Percentiles rank a stretch among this genome's conserved stretches.
These are phyloP conservation scores for Plectrocnemia conspersa DNA, from an alignment of 1,140 invertebrate species.

Conservation along the genomic window DNA sequence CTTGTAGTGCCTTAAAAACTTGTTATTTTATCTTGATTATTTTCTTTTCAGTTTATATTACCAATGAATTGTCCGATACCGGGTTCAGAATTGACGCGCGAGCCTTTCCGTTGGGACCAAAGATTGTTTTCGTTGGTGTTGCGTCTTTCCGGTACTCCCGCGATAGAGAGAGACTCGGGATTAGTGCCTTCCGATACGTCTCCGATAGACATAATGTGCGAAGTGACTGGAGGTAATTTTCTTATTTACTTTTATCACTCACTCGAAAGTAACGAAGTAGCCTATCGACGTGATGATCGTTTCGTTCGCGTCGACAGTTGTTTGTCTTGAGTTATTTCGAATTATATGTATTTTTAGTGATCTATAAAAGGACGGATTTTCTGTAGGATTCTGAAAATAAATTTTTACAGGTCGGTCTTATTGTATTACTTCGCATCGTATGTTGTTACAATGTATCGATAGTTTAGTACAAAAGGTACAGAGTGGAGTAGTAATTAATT, in stretches of 20 bases:
- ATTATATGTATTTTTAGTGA: too few species aligned
- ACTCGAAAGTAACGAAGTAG: too few species aligned
- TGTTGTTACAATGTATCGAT: conserved; percentile 94
- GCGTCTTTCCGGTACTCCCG: conserved; percentile 76
- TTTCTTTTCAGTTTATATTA: conserved; percentile 71
- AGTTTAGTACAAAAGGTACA: conserved; percentile 96
- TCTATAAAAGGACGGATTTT: too few species aligned
- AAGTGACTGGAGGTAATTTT: conserved; percentile 93
- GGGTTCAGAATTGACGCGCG: conserved; percentile 93
- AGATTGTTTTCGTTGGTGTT: conserved; percentile 93
- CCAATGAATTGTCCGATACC: conserved; percentile 91
- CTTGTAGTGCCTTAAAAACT: conserved; percentile 1
- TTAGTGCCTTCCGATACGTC: conserved; percentile 87
- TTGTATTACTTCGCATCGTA: conserved; percentile 89
- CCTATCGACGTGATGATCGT: too few species aligned
- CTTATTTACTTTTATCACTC: neutral
- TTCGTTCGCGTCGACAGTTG: too few species aligned
- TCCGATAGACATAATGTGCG: conserved; percentile 96
- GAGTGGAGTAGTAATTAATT: conserved; percentile 95
- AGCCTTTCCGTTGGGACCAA: conserved; percentile 99
- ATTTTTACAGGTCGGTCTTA: conserved; percentile 80
- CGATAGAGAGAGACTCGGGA: conserved; percentile 61
- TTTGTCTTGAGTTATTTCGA: too few species aligned
- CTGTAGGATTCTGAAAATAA: conserved; percentile 12
- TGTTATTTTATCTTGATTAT: conserved; percentile 1